Percentiles rank a stretch among this genome's conserved stretches.
These are phyloP conservation scores for Enhydra lutris DNA, from an alignment of 2,113 vertebrate genomes.

Conservation along the genomic window DNA sequence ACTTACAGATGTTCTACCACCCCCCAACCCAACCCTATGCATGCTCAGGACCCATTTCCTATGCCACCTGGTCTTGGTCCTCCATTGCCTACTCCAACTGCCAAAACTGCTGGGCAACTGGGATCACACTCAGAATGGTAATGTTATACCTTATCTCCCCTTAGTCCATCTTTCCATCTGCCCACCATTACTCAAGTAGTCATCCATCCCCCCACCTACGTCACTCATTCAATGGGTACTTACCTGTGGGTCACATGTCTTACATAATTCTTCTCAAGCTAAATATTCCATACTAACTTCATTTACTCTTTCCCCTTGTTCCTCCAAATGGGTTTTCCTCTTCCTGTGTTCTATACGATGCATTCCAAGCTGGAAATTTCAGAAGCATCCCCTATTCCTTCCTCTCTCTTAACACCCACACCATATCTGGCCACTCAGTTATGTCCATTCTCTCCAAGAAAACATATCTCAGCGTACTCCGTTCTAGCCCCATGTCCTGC, in stretches of 20 bases:
- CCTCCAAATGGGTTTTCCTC: not conserved
- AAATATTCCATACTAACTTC: not conserved
- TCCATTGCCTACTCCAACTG: not conserved
- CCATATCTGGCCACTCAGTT: not conserved
- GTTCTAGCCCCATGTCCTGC: not conserved
- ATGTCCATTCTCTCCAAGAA: not conserved
- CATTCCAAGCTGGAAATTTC: not conserved
- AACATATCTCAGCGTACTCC: not conserved
- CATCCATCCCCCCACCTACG: not conserved
- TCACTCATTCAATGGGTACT: not conserved
- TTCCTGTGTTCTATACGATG: not conserved
- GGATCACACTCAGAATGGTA: not conserved
- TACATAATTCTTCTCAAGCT: not conserved
- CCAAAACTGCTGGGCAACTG: not conserved
- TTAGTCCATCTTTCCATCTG: not conserved
- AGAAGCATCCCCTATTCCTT: not conserved
- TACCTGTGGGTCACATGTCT: not conserved
- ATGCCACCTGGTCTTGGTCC: not conserved
- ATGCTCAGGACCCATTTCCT: not conserved
- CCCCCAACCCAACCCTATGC: not conserved
- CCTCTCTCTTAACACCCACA: not conserved
- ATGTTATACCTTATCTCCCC: not conserved
- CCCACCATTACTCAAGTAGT: too few species aligned
- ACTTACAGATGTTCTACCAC: not conserved
- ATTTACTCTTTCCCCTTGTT: not conserved